phyloP scores from a whole-genome alignment of 2,797 vertebrate species.

The Pseudochirops cupreus region DNA sequence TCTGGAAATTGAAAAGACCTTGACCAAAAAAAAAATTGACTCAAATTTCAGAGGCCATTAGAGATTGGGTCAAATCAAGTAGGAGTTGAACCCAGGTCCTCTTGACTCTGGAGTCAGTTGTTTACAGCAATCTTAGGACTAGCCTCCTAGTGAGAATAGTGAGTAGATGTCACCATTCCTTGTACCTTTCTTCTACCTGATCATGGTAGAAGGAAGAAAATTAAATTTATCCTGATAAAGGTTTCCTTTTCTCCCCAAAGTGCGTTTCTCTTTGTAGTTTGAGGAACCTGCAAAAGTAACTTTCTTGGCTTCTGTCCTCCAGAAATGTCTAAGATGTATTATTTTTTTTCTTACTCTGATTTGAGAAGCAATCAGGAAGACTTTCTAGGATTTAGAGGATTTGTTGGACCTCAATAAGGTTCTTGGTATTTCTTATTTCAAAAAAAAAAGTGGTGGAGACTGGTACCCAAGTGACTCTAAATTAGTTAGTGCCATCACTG shows the following conservation, averaged over 20 bases:
- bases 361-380: constrained; percentile 7
- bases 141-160: background rate
- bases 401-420: background rate
- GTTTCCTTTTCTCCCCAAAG: background rate
- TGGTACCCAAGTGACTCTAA: background rate
- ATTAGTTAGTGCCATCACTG: background rate
- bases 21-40: background rate
- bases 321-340: background rate
- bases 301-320: constrained; percentile 8
- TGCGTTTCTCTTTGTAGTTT: background rate
- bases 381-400: background rate
- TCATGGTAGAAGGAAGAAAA: background rate
- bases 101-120: background rate
- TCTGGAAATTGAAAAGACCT: background rate
- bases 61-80: background rate
- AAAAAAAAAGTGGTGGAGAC: constrained; percentile 7
- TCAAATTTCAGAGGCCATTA: background rate
- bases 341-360: constrained; percentile 12
- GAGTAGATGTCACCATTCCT: background rate
- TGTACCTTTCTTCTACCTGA: background rate
- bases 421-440: background rate
- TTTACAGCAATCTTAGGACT: background rate
- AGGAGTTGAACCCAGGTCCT: background rate
- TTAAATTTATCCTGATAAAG: background rate
- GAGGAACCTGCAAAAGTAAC: background rate